Conservation (phyloP, 2,113 vertebrate genomes). For the Tetrax tetrax region DNA sequence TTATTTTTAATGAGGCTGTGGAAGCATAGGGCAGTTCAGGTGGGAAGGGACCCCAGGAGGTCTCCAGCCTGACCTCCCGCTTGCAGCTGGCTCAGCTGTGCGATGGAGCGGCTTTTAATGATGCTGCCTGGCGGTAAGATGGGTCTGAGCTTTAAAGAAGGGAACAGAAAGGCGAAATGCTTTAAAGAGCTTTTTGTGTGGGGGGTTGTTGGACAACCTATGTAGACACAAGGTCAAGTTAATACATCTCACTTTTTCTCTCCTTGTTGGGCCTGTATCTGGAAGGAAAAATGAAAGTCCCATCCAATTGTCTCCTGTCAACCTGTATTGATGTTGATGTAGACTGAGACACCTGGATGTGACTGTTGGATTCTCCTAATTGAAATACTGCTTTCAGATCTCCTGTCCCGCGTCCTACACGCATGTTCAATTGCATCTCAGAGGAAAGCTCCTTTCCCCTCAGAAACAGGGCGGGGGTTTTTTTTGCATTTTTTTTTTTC, state of each 20-base stretch:
- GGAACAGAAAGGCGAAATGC: neutral
- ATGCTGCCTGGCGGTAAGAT: neutral
- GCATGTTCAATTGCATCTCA: neutral
- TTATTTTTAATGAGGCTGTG: neutral
- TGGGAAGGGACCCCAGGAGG: neutral
- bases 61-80: neutral
- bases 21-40: neutral
- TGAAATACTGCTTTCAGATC: neutral
- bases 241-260: neutral
- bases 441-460: slow-evolving; percentile 19
- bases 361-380: neutral
- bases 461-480: neutral
- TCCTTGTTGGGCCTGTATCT: neutral
- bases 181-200: neutral
- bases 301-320: neutral
- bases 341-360: neutral
- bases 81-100: neutral
- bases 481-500: slow-evolving; percentile 2
- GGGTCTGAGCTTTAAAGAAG: neutral
- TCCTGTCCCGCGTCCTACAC: neutral
- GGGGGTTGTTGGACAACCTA: neutral
- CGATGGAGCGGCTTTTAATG: neutral
- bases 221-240: neutral
- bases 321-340: neutral
- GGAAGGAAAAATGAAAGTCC: neutral